Evolutionary conservation across 2,113 vertebrate genomes (phyloP).

Genomic region (Zosterops japonicus): DNA sequence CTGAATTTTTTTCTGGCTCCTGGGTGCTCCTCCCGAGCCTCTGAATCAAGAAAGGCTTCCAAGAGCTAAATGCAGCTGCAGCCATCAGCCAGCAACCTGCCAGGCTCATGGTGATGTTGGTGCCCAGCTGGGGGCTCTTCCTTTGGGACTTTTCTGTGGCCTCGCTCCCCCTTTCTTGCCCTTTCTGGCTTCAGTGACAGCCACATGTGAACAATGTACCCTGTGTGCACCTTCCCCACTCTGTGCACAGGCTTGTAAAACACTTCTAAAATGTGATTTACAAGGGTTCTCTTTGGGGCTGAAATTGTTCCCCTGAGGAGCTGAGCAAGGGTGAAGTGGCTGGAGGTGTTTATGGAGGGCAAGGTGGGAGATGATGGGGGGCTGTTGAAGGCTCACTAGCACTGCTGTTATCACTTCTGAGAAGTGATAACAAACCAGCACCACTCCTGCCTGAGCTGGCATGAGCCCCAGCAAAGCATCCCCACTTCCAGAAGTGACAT

Average conservation of each 20-base stretch:
- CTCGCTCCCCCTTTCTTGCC: background rate
- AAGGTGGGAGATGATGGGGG: background rate
- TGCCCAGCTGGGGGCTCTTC: background rate
- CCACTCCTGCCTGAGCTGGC: background rate
- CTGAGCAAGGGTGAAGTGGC: background rate
- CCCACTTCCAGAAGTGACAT: background rate
- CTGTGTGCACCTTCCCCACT: background rate
- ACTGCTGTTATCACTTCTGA: background rate
- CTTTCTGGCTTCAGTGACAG: conserved; percentile 17
- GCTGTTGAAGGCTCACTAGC: background rate
- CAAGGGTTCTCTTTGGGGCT: background rate
- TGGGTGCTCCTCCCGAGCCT: background rate
- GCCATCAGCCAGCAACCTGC: background rate
- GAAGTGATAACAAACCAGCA: accelerated
- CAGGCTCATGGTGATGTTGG: background rate
- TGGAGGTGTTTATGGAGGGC: background rate
- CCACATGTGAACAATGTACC: background rate
- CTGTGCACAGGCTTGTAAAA: background rate
- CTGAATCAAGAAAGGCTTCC: background rate
- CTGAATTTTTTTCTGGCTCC: background rate
- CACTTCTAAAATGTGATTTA: background rate
- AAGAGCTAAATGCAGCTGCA: background rate
- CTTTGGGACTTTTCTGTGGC: background rate
- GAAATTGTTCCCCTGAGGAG: background rate
- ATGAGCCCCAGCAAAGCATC: background rate